Conservation (phyloP, 2,888 invertebrate species). For the Lordiphosa andalusiaca region DNA sequence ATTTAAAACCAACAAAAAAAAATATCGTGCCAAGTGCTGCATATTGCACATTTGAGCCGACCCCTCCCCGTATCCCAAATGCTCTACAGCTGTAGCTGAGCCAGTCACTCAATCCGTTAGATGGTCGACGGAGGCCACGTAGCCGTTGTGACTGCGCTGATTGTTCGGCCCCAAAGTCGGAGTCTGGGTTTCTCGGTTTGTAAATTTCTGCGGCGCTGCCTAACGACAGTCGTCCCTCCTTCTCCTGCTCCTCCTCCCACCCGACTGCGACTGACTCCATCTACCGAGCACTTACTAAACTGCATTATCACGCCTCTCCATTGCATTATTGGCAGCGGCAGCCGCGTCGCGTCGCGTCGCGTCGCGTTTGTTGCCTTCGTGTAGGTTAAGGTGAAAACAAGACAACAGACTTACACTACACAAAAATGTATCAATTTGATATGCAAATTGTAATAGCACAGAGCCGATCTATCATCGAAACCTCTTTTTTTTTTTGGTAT, state of each 20-base stretch:
- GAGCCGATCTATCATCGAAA: too few species aligned
- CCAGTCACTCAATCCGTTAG: constrained; percentile 69
- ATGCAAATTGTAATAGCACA: constrained; percentile 1
- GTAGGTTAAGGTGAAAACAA: constrained; percentile 71
- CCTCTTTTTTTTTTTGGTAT: too few species aligned
- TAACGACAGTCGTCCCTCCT: constrained; percentile 31
- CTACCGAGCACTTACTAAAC: constrained; percentile 64
- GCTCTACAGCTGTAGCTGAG: constrained; percentile 44
- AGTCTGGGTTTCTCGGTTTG: constrained; percentile 35
- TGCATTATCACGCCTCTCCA: constrained; percentile 74
- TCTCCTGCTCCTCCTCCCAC: constrained; percentile 11
- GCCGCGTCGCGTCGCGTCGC: constrained; percentile 22
- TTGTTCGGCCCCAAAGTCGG: constrained; percentile 11
- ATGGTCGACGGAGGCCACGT: constrained; percentile 51
- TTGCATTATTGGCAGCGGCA: constrained; percentile 70
- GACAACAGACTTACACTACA: constrained; percentile 19
- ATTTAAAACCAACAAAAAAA: constrained; percentile 69
- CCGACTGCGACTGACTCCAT: constrained; percentile 1
- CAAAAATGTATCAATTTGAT: background rate
- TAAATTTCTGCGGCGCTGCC: constrained; percentile 47
- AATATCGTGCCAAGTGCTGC: constrained; percentile 75
- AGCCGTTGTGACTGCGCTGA: constrained; percentile 38
- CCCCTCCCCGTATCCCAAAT: constrained; percentile 10
- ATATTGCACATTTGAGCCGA: constrained; percentile 61
- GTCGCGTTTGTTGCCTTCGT: constrained; percentile 17